Percentiles rank a stretch among this genome's conserved stretches.
Evolutionary conservation across 2,113 vertebrate species (phyloP).

Genomic region (Danionella cerebrum): DNA sequence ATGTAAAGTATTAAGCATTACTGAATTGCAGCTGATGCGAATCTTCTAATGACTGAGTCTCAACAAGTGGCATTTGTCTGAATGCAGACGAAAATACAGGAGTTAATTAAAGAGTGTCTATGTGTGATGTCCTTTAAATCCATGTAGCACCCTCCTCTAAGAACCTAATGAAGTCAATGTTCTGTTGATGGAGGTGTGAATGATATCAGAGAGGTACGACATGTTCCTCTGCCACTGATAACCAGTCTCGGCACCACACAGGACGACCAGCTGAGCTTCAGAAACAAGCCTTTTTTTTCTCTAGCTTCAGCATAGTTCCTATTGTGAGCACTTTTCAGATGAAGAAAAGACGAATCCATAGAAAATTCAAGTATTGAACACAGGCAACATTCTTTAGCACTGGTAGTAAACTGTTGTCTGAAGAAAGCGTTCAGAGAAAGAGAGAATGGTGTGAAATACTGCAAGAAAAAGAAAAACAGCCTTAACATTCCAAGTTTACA

Average conservation of each 20-base stretch:
- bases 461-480: too few relatives aligned
- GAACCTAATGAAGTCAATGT: conserved; percentile 41
- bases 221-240: conserved; percentile 24
- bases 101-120: conserved; percentile 45
- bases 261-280: neutral
- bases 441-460: too few relatives aligned
- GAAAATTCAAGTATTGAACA: too few relatives aligned
- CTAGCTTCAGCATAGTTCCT: neutral
- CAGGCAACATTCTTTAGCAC: too few relatives aligned
- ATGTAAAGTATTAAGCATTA: neutral
- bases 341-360: too few relatives aligned
- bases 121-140: conserved; percentile 22
- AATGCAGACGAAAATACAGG: conserved; percentile 46
- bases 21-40: neutral
- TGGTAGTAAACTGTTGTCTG: too few relatives aligned
- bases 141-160: conserved; percentile 39
- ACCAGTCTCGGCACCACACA: neutral
- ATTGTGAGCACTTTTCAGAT: neutral
- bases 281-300: neutral
- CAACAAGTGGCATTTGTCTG: conserved; percentile 51
- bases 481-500: too few relatives aligned
- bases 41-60: conserved; percentile 41
- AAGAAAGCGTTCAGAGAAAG: too few relatives aligned
- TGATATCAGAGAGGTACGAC: conserved; percentile 31
- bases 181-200: conserved; percentile 21